These are phyloP conservation scores for Lanius ludovicianus DNA, from an alignment of 2,113 vertebrate genomes.

Conservation along the genomic window DNA sequence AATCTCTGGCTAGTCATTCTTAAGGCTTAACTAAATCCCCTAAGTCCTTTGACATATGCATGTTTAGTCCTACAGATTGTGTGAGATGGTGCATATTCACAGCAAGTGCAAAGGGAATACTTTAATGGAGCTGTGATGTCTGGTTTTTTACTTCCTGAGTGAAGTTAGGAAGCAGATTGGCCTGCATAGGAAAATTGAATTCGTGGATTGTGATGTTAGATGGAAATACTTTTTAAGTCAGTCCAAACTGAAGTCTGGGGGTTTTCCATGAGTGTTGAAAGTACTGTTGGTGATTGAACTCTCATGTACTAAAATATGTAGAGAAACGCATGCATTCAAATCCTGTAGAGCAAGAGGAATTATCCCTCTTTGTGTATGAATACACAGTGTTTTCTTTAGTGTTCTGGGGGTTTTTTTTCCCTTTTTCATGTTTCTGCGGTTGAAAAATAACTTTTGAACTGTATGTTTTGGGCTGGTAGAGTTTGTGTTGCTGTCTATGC, in stretches of 20 bases:
- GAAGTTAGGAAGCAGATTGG: background rate
- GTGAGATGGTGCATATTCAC: background rate
- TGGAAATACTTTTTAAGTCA: background rate
- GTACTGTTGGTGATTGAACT: background rate
- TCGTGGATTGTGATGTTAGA: background rate
- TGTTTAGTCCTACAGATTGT: background rate
- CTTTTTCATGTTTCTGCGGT: background rate
- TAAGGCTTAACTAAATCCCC: constrained; percentile 13
- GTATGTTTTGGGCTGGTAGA: background rate
- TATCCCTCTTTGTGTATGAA: background rate
- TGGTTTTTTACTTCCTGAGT: background rate
- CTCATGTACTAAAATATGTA: background rate
- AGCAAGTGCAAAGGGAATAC: background rate
- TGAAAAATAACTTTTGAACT: background rate
- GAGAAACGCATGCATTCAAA: background rate
- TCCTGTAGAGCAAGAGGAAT: background rate
- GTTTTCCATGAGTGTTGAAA: background rate
- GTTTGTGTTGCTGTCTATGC: background rate
- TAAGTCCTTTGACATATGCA: background rate
- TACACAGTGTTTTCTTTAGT: background rate
- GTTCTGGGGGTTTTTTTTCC: background rate
- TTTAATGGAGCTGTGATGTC: background rate
- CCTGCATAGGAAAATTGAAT: background rate
- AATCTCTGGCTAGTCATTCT: background rate
- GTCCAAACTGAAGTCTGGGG: background rate